Evolutionary conservation across 2,797 vertebrate species (phyloP).

Genomic region (Cirrhinus mrigala): DNA sequence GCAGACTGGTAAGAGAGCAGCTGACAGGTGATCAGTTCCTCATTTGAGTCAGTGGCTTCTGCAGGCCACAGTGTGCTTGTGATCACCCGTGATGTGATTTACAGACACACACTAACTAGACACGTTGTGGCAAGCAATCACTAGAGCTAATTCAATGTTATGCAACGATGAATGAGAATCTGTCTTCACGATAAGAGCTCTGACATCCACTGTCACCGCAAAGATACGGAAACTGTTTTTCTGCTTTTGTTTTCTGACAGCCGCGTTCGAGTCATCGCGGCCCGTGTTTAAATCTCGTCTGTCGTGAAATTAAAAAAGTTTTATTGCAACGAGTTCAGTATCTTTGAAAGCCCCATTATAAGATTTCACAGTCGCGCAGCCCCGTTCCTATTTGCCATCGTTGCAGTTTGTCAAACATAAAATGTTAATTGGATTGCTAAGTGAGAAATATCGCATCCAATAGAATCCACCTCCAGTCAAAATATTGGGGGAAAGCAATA

Average conservation of each 20-base stretch:
- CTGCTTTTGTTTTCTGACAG: conserved; percentile 52
- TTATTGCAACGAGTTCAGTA: conserved; percentile 52
- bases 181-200: conserved; percentile 45
- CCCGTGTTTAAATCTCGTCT: conserved; percentile 42
- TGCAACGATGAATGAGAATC: conserved; percentile 48
- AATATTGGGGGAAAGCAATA: conserved; percentile 84
- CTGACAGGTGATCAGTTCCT: conserved; percentile 46
- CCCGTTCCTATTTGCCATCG: conserved; percentile 73
- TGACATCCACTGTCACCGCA: conserved; percentile 44
- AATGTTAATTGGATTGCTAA: conserved; percentile 84
- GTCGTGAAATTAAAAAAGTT: conserved; percentile 53
- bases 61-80: conserved; percentile 14
- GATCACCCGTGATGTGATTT: conserved; percentile 29
- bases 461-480: conserved; percentile 80
- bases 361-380: conserved; percentile 74
- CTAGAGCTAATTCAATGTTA: conserved; percentile 47
- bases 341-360: conserved; percentile 67
- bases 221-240: conserved; percentile 26
- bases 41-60: conserved; percentile 23
- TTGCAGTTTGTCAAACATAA: conserved; percentile 80
- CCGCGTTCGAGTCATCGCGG: conserved; percentile 30
- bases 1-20: conserved; percentile 20
- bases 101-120: conserved; percentile 28
- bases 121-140: conserved; percentile 37
- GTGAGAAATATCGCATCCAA: conserved; percentile 73